phyloP scores from a whole-genome alignment of 2,888 invertebrate species.

The Eupithecia exiguata region DNA sequence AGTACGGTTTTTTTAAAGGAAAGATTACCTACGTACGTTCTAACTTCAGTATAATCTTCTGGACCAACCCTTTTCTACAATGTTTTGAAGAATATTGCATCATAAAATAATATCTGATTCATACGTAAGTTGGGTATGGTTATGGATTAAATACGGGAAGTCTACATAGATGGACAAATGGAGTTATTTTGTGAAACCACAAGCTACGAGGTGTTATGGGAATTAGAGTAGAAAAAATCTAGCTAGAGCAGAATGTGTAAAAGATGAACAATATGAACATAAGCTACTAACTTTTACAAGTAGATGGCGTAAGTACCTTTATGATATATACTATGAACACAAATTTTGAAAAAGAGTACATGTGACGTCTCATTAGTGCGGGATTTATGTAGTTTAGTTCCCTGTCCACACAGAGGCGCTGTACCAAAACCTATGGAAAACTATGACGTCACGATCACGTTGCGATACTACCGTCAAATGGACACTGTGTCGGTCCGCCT shows the following conservation, averaged over 20 bases:
- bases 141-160: slow-evolving; percentile 43
- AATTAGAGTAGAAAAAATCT: neutral
- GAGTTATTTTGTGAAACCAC: slow-evolving; percentile 43
- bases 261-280: slow-evolving; percentile 13
- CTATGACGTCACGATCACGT: no score
- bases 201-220: slow-evolving; percentile 23
- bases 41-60: neutral
- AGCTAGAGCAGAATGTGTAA: neutral
- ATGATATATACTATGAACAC: neutral
- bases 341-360: neutral
- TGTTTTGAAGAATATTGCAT: slow-evolving; percentile 14
- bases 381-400: no score
- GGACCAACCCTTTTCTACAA: neutral
- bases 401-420: no score
- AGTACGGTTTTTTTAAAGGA: no score
- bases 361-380: no score
- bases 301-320: neutral
- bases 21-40: neutral
- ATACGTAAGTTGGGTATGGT: neutral
- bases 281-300: neutral
- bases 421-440: no score
- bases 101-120: slow-evolving; percentile 9
- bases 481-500: no score
- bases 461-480: no score
- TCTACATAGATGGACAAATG: slow-evolving; percentile 47